phyloP scores from a whole-genome alignment of 1,140 invertebrate genomes.

The Hycleus phaleratus region DNA sequence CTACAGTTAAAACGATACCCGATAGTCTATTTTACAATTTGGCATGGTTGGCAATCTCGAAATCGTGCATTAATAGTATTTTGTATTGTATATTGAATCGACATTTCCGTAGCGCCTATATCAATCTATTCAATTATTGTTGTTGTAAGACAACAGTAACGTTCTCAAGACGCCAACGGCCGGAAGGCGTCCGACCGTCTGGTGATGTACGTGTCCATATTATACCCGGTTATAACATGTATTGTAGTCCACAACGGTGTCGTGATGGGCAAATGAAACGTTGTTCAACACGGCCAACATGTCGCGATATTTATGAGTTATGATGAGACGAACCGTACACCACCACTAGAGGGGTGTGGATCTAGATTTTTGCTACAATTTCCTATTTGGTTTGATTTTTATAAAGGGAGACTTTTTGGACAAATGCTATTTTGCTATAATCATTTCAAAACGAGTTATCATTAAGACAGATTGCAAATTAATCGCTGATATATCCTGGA shows the following conservation, averaged over 20 bases:
- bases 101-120: slow-evolving; percentile 66
- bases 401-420: too few relatives aligned
- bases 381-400: neutral
- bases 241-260: slow-evolving; percentile 50
- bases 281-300: slow-evolving; percentile 27
- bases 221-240: slow-evolving; percentile 64
- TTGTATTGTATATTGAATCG: slow-evolving; percentile 58
- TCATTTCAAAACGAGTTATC: too few relatives aligned
- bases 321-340: slow-evolving; percentile 38
- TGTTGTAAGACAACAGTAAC: slow-evolving; percentile 74
- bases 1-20: slow-evolving; percentile 44
- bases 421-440: too few relatives aligned
- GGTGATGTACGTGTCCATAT: slow-evolving; percentile 70
- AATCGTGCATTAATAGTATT: slow-evolving; percentile 60
- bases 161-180: slow-evolving; percentile 54
- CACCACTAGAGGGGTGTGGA: slow-evolving; percentile 26
- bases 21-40: slow-evolving; percentile 53
- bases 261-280: slow-evolving; percentile 40
- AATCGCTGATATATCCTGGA: slow-evolving; percentile 11
- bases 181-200: slow-evolving; percentile 48
- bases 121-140: slow-evolving; percentile 73
- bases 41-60: slow-evolving; percentile 60
- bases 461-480: too few relatives aligned
- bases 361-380: slow-evolving; percentile 9
- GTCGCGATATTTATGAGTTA: slow-evolving; percentile 53